These are phyloP conservation scores for Elegia similella DNA, from an alignment of 2,888 invertebrate species.

Conservation along the genomic window DNA sequence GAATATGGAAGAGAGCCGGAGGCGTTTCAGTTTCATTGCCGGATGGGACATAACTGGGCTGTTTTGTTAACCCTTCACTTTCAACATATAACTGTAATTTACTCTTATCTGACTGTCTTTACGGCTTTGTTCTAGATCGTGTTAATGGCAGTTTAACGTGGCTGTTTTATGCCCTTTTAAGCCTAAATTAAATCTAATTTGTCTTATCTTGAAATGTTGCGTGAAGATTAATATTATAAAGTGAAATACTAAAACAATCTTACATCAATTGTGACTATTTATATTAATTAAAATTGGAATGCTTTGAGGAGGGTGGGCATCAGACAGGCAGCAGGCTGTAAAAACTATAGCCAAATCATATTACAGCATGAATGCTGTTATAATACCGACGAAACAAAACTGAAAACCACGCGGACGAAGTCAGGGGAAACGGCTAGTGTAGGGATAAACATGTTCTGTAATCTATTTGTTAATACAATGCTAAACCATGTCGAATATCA, in stretches of 20 bases:
- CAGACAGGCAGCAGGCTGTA: too few species aligned
- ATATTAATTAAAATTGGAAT: too few species aligned
- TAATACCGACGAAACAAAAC: too few species aligned
- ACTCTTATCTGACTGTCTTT: conserved; percentile 9
- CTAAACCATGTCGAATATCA: not conserved
- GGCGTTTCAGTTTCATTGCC: conserved; percentile 29
- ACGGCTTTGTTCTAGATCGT: conserved; percentile 8
- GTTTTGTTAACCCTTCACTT: conserved; percentile 31
- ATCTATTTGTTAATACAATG: not conserved
- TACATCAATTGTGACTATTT: too few species aligned
- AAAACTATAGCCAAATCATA: too few species aligned
- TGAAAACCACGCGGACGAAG: too few species aligned
- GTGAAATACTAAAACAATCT: too few species aligned
- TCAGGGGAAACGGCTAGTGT: too few species aligned
- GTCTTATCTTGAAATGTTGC: not conserved
- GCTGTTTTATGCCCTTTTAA: conserved; percentile 13
- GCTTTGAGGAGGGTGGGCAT: too few species aligned
- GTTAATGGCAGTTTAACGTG: conserved; percentile 12
- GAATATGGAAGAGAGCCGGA: conserved; percentile 48
- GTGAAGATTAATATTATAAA: not conserved
- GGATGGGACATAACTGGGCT: conserved; percentile 19
- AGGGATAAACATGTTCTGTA: too few species aligned
- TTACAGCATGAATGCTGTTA: too few species aligned
- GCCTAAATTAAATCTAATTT: not conserved
- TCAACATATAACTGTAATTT: conserved; percentile 18